Percentiles rank a stretch among this genome's conserved stretches.
These are phyloP conservation scores for Odontomachus brunneus DNA, from an alignment of 1,140 invertebrate genomes.

Conservation along the genomic window DNA sequence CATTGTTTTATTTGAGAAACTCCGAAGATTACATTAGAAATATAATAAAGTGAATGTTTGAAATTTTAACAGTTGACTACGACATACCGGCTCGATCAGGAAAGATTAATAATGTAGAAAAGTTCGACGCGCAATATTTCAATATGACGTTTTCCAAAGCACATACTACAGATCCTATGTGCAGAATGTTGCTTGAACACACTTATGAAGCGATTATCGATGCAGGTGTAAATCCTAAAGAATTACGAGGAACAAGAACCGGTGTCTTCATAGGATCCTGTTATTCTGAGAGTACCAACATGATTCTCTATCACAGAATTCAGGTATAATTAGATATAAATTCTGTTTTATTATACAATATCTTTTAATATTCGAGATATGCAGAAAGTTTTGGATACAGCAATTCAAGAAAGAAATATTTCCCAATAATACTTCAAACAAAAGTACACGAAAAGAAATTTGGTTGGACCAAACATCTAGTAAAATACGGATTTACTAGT, in stretches of 20 bases:
- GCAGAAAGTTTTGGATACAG: too few species aligned
- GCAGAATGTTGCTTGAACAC: conserved; percentile 93
- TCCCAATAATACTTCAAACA: too few species aligned
- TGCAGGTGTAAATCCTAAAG: conserved; percentile 88
- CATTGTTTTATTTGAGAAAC: neutral
- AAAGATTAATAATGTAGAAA: conserved; percentile 92
- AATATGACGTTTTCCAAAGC: conserved; percentile 93
- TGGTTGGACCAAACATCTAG: too few species aligned
- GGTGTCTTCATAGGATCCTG: conserved; percentile 93
- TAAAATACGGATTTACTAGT: too few species aligned
- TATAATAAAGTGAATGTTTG: neutral
- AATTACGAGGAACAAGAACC: conserved; percentile 89
- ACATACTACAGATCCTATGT: conserved; percentile 94
- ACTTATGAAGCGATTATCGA: conserved; percentile 95
- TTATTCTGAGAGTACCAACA: conserved; percentile 90
- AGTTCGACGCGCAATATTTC: conserved; percentile 94
- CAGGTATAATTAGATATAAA: conserved; percentile 80
- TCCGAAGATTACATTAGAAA: neutral
- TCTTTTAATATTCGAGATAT: too few species aligned
- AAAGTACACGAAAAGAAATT: too few species aligned
- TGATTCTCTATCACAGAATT: conserved; percentile 88
- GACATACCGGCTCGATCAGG: conserved; percentile 91
- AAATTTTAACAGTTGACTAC: conserved; percentile 84
- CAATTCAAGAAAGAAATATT: too few species aligned
- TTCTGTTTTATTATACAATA: too few species aligned